Evolutionary conservation across 2,797 vertebrate genomes (phyloP).

Genomic region (Fistularia commersonii): DNA sequence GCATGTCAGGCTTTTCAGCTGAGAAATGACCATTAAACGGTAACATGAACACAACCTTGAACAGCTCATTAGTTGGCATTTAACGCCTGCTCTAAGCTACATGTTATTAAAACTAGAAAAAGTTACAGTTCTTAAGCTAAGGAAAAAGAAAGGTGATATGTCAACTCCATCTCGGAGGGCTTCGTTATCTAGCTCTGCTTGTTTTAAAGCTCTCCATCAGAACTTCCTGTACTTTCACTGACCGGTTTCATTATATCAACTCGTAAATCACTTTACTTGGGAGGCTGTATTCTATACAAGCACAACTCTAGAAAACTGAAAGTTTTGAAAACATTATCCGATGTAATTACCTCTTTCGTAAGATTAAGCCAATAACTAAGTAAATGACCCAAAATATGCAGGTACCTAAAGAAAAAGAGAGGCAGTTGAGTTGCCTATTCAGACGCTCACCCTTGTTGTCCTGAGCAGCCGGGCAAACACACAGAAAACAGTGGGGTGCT

Average conservation of each 20-base stretch:
- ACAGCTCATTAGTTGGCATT: neutral
- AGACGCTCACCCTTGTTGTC: conserved; percentile 68
- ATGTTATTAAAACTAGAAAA: conserved; percentile 25
- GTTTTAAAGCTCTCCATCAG: conserved; percentile 8
- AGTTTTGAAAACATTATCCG: conserved; percentile 21
- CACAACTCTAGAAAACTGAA: conserved; percentile 19
- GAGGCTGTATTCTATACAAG: too few species aligned
- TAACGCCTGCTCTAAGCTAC: conserved; percentile 10
- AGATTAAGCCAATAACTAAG: conserved; percentile 4
- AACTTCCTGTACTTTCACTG: conserved; percentile 3
- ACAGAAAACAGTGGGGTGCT: conserved; percentile 49
- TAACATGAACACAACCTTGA: conserved; percentile 1
- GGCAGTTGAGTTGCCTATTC: conserved; percentile 37
- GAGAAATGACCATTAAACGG: conserved; percentile 1
- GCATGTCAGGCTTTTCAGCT: conserved; percentile 6
- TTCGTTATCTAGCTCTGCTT: conserved; percentile 7
- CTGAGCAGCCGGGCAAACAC: conserved; percentile 44
- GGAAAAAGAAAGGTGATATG: conserved; percentile 7
- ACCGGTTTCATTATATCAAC: neutral
- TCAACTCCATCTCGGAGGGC: neutral
- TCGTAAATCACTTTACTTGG: too few species aligned
- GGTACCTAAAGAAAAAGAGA: conserved; percentile 33
- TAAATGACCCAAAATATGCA: neutral
- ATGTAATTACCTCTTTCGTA: neutral
- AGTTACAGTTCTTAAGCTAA: conserved; percentile 5